A percentile compares a stretch with the other conserved stretches of the same genome.
Conservation (phyloP, 2,797 vertebrate genomes). For the Carapus acus region DNA sequence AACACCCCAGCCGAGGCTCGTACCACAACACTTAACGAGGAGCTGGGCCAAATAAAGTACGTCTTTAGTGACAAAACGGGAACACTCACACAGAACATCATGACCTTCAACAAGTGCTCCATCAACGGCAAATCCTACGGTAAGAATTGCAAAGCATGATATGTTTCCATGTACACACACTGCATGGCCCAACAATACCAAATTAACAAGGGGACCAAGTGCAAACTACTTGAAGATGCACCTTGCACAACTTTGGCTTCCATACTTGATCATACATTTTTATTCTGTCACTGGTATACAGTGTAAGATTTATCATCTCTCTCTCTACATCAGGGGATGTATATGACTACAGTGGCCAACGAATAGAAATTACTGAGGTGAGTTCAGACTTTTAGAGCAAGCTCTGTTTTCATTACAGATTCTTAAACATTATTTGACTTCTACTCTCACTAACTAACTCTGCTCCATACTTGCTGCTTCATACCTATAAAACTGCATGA, state of each 20-base stretch:
- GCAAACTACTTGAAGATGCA: too few species aligned
- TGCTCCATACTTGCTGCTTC: too few species aligned
- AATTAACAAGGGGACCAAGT: too few species aligned
- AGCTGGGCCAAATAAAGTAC: constrained; percentile 93
- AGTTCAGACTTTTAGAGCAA: constrained; percentile 24
- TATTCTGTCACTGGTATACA: too few species aligned
- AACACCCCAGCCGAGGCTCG: constrained; percentile 86
- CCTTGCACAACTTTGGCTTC: too few species aligned
- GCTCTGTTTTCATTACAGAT: background rate
- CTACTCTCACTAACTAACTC: too few species aligned
- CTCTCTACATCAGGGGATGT: constrained; percentile 73
- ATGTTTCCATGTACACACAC: too few species aligned
- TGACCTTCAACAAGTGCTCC: constrained; percentile 94
- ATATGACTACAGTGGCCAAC: constrained; percentile 70
- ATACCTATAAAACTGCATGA: too few species aligned
- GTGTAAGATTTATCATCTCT: too few species aligned
- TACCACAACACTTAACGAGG: constrained; percentile 93
- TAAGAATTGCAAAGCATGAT: constrained; percentile 32
- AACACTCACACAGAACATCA: constrained; percentile 96
- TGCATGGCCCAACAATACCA: too few species aligned
- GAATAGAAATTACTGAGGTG: constrained; percentile 78
- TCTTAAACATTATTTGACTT: too few species aligned
- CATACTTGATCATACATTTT: too few species aligned
- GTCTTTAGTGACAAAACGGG: constrained; percentile 97
- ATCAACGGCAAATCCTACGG: constrained; percentile 86